Percentiles rank a stretch among this genome's conserved stretches.
Evolutionary conservation across 2,888 invertebrate species (phyloP).

Genomic region (Gari tellinella): DNA sequence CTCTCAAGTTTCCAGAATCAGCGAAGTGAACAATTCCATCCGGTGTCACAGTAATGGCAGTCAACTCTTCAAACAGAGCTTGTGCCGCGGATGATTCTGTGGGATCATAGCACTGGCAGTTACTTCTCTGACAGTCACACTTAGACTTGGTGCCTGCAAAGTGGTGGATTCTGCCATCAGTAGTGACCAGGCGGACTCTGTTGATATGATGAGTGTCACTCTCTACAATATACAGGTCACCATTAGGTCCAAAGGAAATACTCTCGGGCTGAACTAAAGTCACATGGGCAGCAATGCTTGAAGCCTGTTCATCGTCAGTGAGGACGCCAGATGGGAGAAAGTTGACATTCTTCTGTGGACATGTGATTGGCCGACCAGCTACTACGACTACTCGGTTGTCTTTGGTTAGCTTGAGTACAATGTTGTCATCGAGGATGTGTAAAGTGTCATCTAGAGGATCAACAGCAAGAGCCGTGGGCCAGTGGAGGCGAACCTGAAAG

Average conservation of each 20-base stretch:
- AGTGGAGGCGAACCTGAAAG: constrained; percentile 93
- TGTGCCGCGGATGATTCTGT: constrained; percentile 90
- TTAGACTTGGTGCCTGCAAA: constrained; percentile 94
- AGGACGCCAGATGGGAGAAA: constrained; percentile 77
- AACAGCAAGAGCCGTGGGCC: constrained; percentile 98
- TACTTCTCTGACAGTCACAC: constrained; percentile 86
- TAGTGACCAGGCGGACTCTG: constrained; percentile 92
- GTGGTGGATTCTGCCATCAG: constrained; percentile 96
- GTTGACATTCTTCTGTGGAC: constrained; percentile 90
- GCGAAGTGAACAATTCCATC: constrained; percentile 98
- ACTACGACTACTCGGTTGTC: constrained; percentile 94
- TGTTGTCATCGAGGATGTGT: constrained; percentile 95
- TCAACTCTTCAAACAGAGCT: constrained; percentile 96
- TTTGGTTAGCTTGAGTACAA: constrained; percentile 95
- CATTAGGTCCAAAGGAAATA: constrained; percentile 95
- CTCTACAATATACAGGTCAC: constrained; percentile 96
- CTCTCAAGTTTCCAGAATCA: constrained; percentile 91
- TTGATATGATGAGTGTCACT: constrained; percentile 96
- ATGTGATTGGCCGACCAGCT: constrained; percentile 97
- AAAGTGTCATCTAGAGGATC: constrained; percentile 97
- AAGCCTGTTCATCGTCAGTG: constrained; percentile 78
- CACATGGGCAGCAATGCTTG: constrained; percentile 91
- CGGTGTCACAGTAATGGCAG: constrained; percentile 94
- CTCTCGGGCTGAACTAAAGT: constrained; percentile 95
- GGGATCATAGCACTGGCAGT: constrained; percentile 94